Percentiles rank a stretch among this genome's conserved stretches.
Evolutionary conservation across 1,140 invertebrate species (phyloP).

Genomic region (Diorhabda carinulata): DNA sequence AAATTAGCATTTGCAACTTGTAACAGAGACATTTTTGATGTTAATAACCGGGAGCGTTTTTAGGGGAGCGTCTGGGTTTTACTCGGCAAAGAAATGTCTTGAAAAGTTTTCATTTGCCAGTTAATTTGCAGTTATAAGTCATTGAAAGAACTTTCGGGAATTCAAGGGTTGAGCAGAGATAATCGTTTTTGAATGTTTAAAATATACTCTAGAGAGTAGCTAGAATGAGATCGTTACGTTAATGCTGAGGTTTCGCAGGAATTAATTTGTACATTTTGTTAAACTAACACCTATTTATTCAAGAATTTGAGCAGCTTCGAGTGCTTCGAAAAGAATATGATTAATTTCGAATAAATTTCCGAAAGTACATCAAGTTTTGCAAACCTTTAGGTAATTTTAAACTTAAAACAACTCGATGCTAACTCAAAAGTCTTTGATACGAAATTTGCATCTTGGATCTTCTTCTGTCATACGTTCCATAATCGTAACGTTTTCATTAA

Average conservation of each 20-base stretch:
- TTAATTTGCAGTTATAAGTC: constrained; percentile 19
- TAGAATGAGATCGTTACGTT: neutral
- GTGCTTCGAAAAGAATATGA: too few species aligned
- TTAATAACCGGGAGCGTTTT: constrained; percentile 18
- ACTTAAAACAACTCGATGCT: too few species aligned
- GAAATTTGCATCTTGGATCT: too few species aligned
- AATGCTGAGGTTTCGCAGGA: neutral
- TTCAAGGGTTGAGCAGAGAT: constrained; percentile 2
- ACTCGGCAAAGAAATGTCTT: constrained; percentile 11
- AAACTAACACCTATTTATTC: neutral
- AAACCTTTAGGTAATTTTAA: too few species aligned
- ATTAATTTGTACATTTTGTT: constrained; percentile 1
- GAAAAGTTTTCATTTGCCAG: constrained; percentile 19
- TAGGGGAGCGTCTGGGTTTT: constrained; percentile 12
- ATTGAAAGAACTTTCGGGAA: constrained; percentile 9
- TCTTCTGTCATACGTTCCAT: too few species aligned
- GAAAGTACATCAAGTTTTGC: too few species aligned
- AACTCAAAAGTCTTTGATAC: too few species aligned
- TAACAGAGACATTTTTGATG: constrained; percentile 19
- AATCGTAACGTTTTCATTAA: too few species aligned
- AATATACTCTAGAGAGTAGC: neutral
- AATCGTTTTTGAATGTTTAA: constrained; percentile 10
- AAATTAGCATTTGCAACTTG: constrained; percentile 20
- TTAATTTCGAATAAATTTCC: too few species aligned
- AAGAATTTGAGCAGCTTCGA: too few species aligned